Evolutionary conservation across 2,113 vertebrate genomes (phyloP).

Genomic region (Rafetus swinhoei): DNA sequence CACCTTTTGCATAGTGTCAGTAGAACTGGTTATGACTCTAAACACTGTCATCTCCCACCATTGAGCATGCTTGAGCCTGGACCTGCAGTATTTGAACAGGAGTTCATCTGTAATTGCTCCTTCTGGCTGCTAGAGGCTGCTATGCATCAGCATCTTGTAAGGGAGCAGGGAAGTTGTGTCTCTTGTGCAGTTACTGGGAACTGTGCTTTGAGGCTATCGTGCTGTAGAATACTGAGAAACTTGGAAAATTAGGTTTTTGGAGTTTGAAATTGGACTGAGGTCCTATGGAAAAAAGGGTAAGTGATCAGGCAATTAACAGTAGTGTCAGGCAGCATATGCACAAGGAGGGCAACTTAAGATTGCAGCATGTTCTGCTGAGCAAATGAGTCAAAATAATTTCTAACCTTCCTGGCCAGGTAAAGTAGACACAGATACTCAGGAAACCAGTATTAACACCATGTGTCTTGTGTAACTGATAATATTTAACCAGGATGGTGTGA

Average conservation of each 20-base stretch:
- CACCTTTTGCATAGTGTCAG: neutral
- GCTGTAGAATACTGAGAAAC: neutral
- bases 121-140: neutral
- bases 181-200: neutral
- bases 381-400: neutral
- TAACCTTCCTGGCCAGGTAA: neutral
- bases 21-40: neutral
- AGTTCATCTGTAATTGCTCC: neutral
- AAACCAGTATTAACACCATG: neutral
- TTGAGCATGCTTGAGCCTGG: neutral
- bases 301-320: slow-evolving; percentile 30
- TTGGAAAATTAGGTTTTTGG: neutral
- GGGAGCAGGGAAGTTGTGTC: neutral
- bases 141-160: neutral
- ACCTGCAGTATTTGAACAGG: neutral
- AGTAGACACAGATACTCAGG: neutral
- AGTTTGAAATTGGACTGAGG: neutral
- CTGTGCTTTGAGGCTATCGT: neutral
- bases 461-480: neutral
- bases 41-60: neutral
- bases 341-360: neutral
- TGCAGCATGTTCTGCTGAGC: slow-evolving; percentile 2
- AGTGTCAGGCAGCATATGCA: neutral
- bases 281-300: neutral
- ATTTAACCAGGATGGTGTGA: neutral